A percentile compares a stretch with the other conserved stretches of the same genome.
phyloP scores from a whole-genome alignment of 2,797 vertebrate species.

The Okamejei kenojei region DNA sequence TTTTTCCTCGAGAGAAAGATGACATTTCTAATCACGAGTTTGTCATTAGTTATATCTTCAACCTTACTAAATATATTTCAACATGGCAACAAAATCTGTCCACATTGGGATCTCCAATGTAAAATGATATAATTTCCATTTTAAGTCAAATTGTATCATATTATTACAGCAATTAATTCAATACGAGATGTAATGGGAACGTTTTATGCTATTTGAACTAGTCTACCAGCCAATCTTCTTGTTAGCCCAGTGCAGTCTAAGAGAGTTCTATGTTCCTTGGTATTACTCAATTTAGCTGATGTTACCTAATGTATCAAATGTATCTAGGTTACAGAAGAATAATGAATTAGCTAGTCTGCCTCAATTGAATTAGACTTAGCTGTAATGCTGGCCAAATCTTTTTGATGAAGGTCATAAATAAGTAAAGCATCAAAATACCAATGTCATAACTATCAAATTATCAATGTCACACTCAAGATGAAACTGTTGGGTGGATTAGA shows the following conservation, averaged over 20 bases:
- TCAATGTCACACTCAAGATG: neutral
- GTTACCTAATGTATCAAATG: neutral
- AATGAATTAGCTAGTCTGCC: neutral
- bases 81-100: neutral
- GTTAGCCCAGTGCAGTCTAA: neutral
- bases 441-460: neutral
- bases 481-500: neutral
- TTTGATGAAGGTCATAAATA: neutral
- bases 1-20: neutral
- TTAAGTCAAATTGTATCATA: conserved; percentile 5
- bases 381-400: neutral
- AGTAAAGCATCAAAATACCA: neutral
- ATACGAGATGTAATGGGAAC: neutral
- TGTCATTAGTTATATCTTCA: neutral
- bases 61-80: neutral
- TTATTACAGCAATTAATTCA: neutral
- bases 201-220: neutral
- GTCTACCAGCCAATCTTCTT: neutral
- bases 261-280: neutral
- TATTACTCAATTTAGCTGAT: neutral
- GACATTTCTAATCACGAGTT: neutral
- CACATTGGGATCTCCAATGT: neutral
- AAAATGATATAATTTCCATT: neutral
- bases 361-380: neutral
- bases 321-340: neutral